Percentiles rank a stretch among this genome's conserved stretches.
phyloP scores from a whole-genome alignment of 2,888 invertebrate species.

The Embidobia sp. region DNA sequence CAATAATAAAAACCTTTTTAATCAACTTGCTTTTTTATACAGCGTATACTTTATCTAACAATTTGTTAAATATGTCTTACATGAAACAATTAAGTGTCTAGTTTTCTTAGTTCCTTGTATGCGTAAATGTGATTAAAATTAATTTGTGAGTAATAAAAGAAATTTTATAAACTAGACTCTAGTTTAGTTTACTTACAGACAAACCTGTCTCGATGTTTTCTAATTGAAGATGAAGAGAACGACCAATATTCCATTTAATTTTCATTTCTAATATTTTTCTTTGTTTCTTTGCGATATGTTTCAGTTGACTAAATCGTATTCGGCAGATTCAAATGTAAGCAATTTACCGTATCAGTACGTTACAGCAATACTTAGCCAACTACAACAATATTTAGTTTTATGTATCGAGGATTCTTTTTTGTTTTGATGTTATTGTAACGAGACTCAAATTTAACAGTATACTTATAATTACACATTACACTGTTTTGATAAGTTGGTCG shows the following conservation, averaged over 20 bases:
- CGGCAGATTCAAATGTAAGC: slow-evolving; percentile 82
- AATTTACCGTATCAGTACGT: slow-evolving; percentile 70
- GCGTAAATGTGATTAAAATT: too few species aligned
- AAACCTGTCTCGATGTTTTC: too few species aligned
- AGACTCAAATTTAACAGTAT: slow-evolving; percentile 11
- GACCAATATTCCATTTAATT: slow-evolving; percentile 9
- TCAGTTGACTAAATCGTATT: slow-evolving; percentile 81
- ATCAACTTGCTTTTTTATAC: too few species aligned
- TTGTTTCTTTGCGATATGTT: slow-evolving; percentile 75
- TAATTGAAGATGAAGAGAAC: background rate
- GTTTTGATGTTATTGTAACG: slow-evolving; percentile 8
- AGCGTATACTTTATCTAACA: too few species aligned
- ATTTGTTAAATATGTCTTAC: too few species aligned
- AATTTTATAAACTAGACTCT: background rate
- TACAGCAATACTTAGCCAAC: slow-evolving; percentile 59
- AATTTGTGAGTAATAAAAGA: too few species aligned
- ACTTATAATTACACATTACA: slow-evolving; percentile 9
- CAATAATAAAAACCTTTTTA: too few species aligned
- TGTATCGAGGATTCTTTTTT: slow-evolving; percentile 10
- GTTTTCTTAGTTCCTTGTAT: too few species aligned
- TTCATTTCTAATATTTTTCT: slow-evolving; percentile 62
- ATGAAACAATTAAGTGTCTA: too few species aligned
- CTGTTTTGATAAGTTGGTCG: slow-evolving; percentile 43
- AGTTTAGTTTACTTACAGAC: background rate
- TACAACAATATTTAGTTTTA: slow-evolving; percentile 29